These are phyloP conservation scores for Dorcus hopei DNA, from an alignment of 2,888 invertebrate genomes.

Conservation along the genomic window DNA sequence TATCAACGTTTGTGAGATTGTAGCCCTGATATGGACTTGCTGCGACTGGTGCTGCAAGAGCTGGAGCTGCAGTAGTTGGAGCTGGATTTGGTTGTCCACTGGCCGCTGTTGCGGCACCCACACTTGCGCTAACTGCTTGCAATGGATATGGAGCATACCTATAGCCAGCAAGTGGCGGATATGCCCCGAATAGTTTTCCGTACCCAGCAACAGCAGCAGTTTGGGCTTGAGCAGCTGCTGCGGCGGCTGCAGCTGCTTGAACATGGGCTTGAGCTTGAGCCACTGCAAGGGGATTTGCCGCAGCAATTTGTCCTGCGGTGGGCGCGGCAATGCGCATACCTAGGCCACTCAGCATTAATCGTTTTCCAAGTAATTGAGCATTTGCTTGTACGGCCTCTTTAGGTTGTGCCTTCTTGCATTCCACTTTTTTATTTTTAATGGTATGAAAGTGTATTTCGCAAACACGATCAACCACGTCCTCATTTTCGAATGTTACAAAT, in stretches of 20 bases:
- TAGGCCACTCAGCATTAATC: constrained; percentile 68
- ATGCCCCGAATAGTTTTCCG: constrained; percentile 63
- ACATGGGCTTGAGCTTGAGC: constrained; percentile 42
- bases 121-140: constrained; percentile 49
- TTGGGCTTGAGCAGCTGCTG: constrained; percentile 57
- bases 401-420: constrained; percentile 90
- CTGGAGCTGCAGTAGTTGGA: constrained; percentile 59
- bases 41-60: constrained; percentile 62
- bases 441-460: constrained; percentile 92
- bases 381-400: constrained; percentile 79
- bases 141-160: constrained; percentile 66
- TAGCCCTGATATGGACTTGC: constrained; percentile 73
- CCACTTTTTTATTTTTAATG: constrained; percentile 86
- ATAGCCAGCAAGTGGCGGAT: constrained; percentile 57
- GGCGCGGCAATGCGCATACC: constrained; percentile 66
- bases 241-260: constrained; percentile 48
- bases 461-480: constrained; percentile 88
- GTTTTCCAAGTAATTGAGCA: constrained; percentile 64
- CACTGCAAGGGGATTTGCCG: constrained; percentile 58
- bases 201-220: constrained; percentile 62
- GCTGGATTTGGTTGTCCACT: constrained; percentile 48
- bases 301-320: constrained; percentile 54
- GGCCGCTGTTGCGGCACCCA: constrained; percentile 52
- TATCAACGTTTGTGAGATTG: constrained; percentile 84
- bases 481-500: constrained; percentile 88